These are phyloP conservation scores for Lamellibrachia satsuma DNA, from an alignment of 2,888 invertebrate genomes.

Conservation along the genomic window DNA sequence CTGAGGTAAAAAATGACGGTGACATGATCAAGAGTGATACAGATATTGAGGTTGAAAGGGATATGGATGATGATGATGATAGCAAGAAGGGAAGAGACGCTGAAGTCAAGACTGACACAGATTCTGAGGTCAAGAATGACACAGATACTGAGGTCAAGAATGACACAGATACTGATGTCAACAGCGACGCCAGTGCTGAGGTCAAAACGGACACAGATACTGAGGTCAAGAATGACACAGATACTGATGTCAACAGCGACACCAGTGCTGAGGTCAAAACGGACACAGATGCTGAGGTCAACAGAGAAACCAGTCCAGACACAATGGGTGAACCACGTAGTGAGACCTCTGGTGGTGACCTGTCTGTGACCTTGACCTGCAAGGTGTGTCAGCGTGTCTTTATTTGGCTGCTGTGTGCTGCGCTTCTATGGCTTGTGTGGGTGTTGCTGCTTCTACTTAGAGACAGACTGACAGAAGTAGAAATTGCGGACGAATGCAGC, in stretches of 20 bases:
- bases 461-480: not conserved
- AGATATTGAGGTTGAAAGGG: not conserved
- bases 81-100: not conserved
- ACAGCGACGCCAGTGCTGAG: not conserved
- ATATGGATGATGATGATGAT: not conserved
- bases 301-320: not conserved
- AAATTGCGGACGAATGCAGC: not conserved
- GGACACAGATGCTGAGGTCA: not conserved
- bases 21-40: not conserved
- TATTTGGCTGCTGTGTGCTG: not conserved
- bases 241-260: not conserved
- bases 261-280: not conserved
- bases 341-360: constrained; percentile 3
- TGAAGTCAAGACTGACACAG: not conserved
- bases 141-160: not conserved
- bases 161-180: not conserved
- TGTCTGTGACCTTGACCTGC: not conserved
- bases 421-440: not conserved
- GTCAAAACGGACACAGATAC: not conserved
- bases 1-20: not conserved
- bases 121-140: not conserved
- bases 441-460: not conserved
- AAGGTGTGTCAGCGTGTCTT: not conserved
- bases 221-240: not conserved
- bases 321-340: not conserved